Evolutionary conservation across 2,113 vertebrate species (phyloP).

Genomic region (Protomyctophum bolini): DNA sequence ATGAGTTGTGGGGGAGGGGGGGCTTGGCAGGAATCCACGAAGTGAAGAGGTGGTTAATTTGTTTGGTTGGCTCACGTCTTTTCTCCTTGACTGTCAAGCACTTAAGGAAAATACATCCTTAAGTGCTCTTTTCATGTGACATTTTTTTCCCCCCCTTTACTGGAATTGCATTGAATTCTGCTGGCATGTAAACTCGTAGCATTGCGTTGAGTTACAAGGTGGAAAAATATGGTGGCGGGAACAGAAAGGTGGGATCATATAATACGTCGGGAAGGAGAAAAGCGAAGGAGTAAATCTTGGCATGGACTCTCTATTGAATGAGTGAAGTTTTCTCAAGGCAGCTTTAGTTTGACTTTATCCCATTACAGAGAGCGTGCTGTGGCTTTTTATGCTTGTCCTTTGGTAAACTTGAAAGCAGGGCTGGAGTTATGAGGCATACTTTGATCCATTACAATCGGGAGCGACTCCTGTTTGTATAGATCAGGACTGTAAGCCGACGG

Average conservation of each 20-base stretch:
- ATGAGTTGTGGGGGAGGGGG: background rate
- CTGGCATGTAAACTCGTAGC: conserved; percentile 26
- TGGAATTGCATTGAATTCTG: conserved; percentile 5
- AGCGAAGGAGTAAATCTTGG: conserved; percentile 31
- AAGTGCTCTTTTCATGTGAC: conserved; percentile 20
- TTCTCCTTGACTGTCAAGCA: conserved; percentile 32
- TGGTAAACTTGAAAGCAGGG: conserved; percentile 42
- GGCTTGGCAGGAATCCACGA: conserved; percentile 46
- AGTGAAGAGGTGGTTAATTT: conserved; percentile 43
- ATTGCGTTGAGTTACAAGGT: conserved; percentile 11
- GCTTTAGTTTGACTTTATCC: conserved; percentile 41
- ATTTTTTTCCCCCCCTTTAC: background rate
- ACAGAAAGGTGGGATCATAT: too few species aligned
- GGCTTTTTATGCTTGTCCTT: conserved; percentile 35
- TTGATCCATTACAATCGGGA: conserved; percentile 51
- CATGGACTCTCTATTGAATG: conserved; percentile 42
- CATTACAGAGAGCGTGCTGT: conserved; percentile 10
- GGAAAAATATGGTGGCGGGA: conserved; percentile 26
- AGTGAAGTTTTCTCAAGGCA: conserved; percentile 47
- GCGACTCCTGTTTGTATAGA: conserved; percentile 34
- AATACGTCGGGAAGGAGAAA: background rate
- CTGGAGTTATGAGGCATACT: conserved; percentile 29
- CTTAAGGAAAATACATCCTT: conserved; percentile 30
- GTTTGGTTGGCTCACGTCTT: conserved; percentile 2
- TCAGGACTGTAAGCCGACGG: conserved; percentile 25